Percentiles rank a stretch among this genome's conserved stretches.
Evolutionary conservation across 2,113 vertebrate species (phyloP).

Genomic region (Tonatia bakeri): DNA sequence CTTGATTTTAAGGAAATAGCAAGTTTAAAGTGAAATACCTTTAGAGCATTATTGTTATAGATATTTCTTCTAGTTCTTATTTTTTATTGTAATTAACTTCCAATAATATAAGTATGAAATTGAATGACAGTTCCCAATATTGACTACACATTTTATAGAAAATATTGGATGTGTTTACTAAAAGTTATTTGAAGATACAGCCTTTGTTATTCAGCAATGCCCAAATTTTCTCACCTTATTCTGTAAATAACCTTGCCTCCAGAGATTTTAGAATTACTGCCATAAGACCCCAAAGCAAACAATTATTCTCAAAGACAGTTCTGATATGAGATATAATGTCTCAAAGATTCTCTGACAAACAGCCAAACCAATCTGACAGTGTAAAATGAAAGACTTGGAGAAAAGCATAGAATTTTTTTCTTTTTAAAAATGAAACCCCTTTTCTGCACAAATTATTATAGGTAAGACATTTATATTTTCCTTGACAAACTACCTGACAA

Average conservation of each 20-base stretch:
- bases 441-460: slow-evolving; percentile 1
- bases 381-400: slow-evolving; percentile 71
- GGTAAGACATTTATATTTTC: slow-evolving; percentile 20
- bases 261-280: slow-evolving; percentile 80
- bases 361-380: slow-evolving; percentile 56
- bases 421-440: not conserved
- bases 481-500: slow-evolving; percentile 20
- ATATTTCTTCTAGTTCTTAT: not conserved
- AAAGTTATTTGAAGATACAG: slow-evolving; percentile 59
- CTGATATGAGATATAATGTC: slow-evolving; percentile 79
- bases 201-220: slow-evolving; percentile 60
- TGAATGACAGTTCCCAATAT: not conserved
- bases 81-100: slow-evolving; percentile 15
- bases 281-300: slow-evolving; percentile 82
- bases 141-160: slow-evolving; percentile 30
- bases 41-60: not conserved
- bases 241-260: slow-evolving; percentile 82
- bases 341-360: slow-evolving; percentile 79
- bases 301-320: slow-evolving; percentile 83
- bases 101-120: not conserved
- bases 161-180: not conserved
- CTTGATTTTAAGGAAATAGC: not conserved
- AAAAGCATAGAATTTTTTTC: slow-evolving; percentile 28
- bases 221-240: slow-evolving; percentile 75
- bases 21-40: not conserved